Conservation (phyloP, 1,140 invertebrate species). For the Sycobia sp. region DNA sequence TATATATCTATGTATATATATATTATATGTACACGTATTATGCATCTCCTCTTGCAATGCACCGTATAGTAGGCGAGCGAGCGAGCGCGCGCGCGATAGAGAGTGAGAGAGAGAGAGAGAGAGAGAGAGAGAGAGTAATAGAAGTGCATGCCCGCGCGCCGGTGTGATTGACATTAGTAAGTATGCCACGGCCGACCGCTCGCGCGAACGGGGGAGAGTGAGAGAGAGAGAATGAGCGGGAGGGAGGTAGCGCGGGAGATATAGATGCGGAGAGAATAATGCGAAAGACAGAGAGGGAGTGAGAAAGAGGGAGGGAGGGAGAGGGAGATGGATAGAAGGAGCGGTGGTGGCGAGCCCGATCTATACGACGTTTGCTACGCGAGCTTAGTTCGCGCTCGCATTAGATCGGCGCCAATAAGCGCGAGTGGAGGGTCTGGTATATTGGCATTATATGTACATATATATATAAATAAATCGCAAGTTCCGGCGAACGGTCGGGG, state of each 20-base stretch:
- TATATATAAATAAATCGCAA: too few species aligned
- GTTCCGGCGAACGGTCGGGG: too few species aligned
- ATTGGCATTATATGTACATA: too few species aligned
- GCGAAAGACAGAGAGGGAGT: background rate
- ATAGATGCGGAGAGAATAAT: background rate
- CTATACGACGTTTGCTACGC: too few species aligned
- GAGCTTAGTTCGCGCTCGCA: too few species aligned
- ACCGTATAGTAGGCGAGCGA: too few species aligned
- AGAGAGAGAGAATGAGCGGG: background rate
- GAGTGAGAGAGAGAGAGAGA: background rate
- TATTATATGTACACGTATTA: too few species aligned
- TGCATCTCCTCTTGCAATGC: background rate
- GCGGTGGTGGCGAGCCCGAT: background rate
- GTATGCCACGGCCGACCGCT: conserved; percentile 63
- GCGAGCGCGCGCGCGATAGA: background rate
- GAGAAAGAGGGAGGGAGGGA: background rate
- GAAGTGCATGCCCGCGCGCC: conserved; percentile 30
- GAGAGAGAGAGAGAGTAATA: background rate
- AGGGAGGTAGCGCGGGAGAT: background rate
- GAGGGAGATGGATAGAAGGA: background rate
- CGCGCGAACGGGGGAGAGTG: conserved; percentile 35
- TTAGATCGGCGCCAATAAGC: too few species aligned
- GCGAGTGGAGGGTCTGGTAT: too few species aligned
- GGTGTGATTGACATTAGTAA: conserved; percentile 64
- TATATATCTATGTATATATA: too few species aligned